These are phyloP conservation scores for Charanyca ferruginea DNA, from an alignment of 2,888 invertebrate species.

Conservation along the genomic window DNA sequence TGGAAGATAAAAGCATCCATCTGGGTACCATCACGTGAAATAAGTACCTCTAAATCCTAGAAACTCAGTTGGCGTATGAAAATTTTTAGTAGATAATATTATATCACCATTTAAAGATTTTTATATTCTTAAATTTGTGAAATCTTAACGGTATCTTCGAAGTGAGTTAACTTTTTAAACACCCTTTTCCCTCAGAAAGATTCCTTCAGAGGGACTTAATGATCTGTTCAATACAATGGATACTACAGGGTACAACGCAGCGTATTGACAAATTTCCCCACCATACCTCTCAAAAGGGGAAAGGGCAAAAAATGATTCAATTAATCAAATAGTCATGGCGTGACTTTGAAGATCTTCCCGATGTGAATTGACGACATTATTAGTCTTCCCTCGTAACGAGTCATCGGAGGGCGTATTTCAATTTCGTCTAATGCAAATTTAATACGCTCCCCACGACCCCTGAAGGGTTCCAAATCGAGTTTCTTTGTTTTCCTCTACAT, in stretches of 20 bases:
- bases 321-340: constrained; percentile 89
- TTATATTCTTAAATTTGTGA: constrained; percentile 1
- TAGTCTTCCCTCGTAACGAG: constrained; percentile 87
- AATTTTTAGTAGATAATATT: too few relatives aligned
- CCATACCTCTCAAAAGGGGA: constrained; percentile 67
- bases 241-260: constrained; percentile 61
- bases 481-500: constrained; percentile 85
- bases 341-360: constrained; percentile 85
- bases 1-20: too few relatives aligned
- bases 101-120: constrained; percentile 12
- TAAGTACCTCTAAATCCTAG: too few relatives aligned
- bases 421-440: constrained; percentile 91
- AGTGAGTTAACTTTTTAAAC: constrained; percentile 17
- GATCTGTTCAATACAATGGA: constrained; percentile 54
- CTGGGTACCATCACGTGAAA: too few relatives aligned
- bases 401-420: constrained; percentile 90
- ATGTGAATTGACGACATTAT: constrained; percentile 88
- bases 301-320: constrained; percentile 86
- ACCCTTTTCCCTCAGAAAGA: constrained; percentile 10
- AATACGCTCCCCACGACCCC: constrained; percentile 85
- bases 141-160: not conserved
- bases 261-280: constrained; percentile 72
- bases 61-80: too few relatives aligned
- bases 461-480: constrained; percentile 84
- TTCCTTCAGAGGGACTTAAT: constrained; percentile 38